A percentile compares a stretch with the other conserved stretches of the same genome.
These are phyloP conservation scores for Punctoribates punctum DNA, from an alignment of 2,888 invertebrate genomes.

Conservation along the genomic window DNA sequence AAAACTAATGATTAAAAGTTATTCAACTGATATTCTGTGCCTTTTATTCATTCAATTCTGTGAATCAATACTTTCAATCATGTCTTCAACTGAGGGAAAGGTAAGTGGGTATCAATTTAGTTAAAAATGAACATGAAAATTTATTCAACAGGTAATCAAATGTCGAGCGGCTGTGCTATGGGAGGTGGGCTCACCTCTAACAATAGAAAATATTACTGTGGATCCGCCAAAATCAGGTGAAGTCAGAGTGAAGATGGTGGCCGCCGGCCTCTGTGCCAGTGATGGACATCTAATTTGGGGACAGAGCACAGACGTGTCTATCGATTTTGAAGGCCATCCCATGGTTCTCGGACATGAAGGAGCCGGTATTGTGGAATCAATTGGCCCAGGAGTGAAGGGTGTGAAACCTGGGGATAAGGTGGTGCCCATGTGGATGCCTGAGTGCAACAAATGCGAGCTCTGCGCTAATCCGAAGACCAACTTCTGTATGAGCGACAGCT, in stretches of 20 bases:
- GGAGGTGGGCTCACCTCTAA: neutral
- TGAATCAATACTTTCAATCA: no score
- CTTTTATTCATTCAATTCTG: no score
- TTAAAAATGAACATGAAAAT: no score
- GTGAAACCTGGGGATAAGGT: conserved; percentile 55
- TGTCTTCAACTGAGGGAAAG: no score
- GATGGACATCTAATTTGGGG: conserved; percentile 16
- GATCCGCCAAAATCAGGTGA: conserved; percentile 19
- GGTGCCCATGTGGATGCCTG: conserved; percentile 58
- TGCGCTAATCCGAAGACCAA: conserved; percentile 59
- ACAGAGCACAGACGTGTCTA: conserved; percentile 56
- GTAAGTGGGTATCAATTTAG: no score
- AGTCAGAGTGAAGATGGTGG: conserved; percentile 24
- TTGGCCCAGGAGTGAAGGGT: neutral
- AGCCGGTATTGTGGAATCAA: conserved; percentile 24
- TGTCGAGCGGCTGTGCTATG: conserved; percentile 32
- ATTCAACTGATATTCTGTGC: no score
- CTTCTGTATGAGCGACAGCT: conserved; percentile 52
- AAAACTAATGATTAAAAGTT: no score
- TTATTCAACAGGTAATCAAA: conserved; percentile 25
- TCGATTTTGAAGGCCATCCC: conserved; percentile 75
- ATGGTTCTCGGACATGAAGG: conserved; percentile 32
- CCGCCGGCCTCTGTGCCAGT: conserved; percentile 25
- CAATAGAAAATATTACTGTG: neutral
- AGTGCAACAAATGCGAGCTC: conserved; percentile 58